Conservation (phyloP, 2,113 vertebrate genomes). For the Microcebus griseorufus region DNA sequence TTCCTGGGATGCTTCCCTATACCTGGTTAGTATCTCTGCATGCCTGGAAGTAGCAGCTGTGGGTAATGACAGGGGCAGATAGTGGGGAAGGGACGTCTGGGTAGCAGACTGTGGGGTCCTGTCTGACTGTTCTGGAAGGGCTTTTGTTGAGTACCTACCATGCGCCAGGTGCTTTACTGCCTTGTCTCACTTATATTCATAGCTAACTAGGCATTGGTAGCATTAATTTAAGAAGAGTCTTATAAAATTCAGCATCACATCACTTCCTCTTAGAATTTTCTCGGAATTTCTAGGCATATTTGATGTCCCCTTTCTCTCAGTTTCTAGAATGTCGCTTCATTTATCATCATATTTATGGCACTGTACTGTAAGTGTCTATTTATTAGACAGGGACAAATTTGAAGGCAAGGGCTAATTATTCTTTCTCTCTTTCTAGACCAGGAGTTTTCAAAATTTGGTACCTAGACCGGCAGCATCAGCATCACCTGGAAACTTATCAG, state of each 20-base stretch:
- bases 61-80: not conserved
- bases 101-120: too few species aligned
- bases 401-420: not conserved
- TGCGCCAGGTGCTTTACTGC: not conserved
- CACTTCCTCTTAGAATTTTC: not conserved
- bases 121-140: not conserved
- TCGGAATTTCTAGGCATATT: not conserved
- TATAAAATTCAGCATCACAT: not conserved
- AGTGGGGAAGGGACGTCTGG: not conserved
- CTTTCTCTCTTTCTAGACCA: not conserved
- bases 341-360: not conserved
- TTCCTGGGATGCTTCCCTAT: not conserved
- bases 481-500: not conserved
- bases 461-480: not conserved
- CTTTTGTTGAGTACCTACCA: not conserved
- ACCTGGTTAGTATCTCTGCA: not conserved
- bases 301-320: not conserved
- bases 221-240: not conserved
- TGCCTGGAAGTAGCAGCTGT: not conserved
- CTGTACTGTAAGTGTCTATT: not conserved
- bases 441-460: not conserved
- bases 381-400: not conserved
- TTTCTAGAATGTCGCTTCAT: not conserved
- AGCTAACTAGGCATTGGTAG: not conserved
- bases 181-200: not conserved